Conservation (phyloP, 92 coral and sea anemone species). For the Phymanthus crucifer region DNA sequence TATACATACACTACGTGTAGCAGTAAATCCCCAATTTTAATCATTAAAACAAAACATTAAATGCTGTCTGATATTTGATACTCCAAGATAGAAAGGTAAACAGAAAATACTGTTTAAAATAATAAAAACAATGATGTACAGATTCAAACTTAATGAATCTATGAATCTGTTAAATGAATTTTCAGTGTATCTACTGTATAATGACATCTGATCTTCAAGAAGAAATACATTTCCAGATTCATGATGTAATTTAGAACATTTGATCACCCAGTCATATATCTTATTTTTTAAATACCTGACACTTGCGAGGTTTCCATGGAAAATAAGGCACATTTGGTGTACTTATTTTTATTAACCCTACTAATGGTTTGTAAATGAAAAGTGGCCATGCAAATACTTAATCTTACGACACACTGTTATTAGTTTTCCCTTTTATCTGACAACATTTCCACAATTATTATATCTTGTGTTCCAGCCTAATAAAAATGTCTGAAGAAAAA, state of each 20-base stretch:
- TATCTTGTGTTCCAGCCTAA: background rate
- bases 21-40: background rate
- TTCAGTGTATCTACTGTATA: background rate
- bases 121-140: background rate
- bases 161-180: background rate
- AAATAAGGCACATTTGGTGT: background rate
- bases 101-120: background rate
- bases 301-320: background rate
- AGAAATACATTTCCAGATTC: background rate
- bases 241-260: background rate
- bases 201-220: background rate
- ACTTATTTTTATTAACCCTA: background rate
- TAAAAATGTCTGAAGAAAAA: background rate
- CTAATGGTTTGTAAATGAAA: slow-evolving; percentile 4
- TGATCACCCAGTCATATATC: background rate
- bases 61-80: background rate
- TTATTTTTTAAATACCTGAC: background rate
- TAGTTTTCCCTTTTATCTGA: background rate
- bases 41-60: background rate
- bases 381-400: background rate
- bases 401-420: background rate
- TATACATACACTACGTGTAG: background rate
- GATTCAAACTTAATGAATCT: background rate
- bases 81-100: background rate
- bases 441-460: background rate